Evolutionary conservation across 2,888 invertebrate species (phyloP).

Genomic region (Megalurothrips usitatus): DNA sequence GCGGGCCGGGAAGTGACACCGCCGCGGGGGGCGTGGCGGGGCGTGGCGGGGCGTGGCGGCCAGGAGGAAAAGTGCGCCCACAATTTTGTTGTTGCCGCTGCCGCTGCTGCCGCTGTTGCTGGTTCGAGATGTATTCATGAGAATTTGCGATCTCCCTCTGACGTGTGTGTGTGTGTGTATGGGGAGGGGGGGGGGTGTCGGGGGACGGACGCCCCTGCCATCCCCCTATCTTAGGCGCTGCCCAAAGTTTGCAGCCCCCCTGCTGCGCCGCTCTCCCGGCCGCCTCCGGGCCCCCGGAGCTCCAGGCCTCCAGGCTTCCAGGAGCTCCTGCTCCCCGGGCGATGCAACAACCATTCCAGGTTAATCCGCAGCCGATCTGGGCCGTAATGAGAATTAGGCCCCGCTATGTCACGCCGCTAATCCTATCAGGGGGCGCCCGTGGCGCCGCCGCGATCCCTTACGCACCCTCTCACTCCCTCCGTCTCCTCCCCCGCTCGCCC

Average conservation of each 20-base stretch:
- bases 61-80: too few relatives aligned
- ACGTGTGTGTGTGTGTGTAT: too few relatives aligned
- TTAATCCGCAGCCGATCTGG: slow-evolving; percentile 20
- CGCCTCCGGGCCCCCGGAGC: not conserved
- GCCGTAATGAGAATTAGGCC: slow-evolving; percentile 24
- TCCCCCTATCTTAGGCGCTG: too few relatives aligned
- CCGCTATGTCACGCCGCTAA: slow-evolving; percentile 16
- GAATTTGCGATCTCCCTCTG: too few relatives aligned
- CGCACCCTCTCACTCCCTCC: not conserved
- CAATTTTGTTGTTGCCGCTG: too few relatives aligned
- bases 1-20: not conserved
- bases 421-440: not conserved
- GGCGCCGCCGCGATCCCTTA: not conserved
- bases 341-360: slow-evolving; percentile 24
- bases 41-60: too few relatives aligned
- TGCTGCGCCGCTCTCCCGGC: not conserved
- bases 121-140: too few relatives aligned
- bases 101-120: too few relatives aligned
- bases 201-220: too few relatives aligned
- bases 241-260: not conserved
- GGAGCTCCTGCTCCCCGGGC: not conserved
- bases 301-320: not conserved
- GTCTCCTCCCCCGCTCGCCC: not conserved
- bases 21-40: too few relatives aligned
- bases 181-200: too few relatives aligned